Conservation (phyloP, 2,113 vertebrate genomes). For the Neodontobutis hainanensis region DNA sequence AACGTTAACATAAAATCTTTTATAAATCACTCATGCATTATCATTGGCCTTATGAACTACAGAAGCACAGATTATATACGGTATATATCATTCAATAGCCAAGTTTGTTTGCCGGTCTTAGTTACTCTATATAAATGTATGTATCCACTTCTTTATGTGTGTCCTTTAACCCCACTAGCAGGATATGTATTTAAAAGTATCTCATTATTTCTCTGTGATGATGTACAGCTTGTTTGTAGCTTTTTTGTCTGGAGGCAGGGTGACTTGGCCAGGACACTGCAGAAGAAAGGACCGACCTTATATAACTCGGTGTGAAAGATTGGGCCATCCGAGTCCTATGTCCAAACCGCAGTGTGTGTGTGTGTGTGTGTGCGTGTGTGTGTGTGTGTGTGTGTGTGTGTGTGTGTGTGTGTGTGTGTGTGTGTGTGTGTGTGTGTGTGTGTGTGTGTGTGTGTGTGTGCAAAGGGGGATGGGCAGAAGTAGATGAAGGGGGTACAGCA, state of each 20-base stretch:
- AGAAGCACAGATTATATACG: too few species aligned
- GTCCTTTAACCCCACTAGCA: too few species aligned
- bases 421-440: conserved; percentile 16
- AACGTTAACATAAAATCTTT: too few species aligned
- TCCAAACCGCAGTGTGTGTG: conserved; percentile 39
- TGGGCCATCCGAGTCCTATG: conserved; percentile 41
- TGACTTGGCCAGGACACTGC: conserved; percentile 10
- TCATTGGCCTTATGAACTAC: too few species aligned
- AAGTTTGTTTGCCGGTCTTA: too few species aligned
- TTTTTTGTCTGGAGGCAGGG: conserved; percentile 6
- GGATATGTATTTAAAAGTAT: not conserved
- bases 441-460: conserved; percentile 24
- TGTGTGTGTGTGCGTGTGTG: conserved; percentile 16
- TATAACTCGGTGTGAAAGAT: conserved; percentile 58
- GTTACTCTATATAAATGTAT: too few species aligned
- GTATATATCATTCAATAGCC: too few species aligned
- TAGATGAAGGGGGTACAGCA: conserved; percentile 50
- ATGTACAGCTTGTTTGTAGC: conserved; percentile 3
- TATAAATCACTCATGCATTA: too few species aligned
- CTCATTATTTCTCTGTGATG: not conserved
- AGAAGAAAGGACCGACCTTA: conserved; percentile 53
- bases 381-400: conserved; percentile 6
- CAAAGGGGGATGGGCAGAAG: conserved; percentile 42
- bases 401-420: conserved; percentile 23
- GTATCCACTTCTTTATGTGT: too few species aligned